phyloP scores from a whole-genome alignment of 2,888 invertebrate species.

The Lordiphosa andalusiaca region DNA sequence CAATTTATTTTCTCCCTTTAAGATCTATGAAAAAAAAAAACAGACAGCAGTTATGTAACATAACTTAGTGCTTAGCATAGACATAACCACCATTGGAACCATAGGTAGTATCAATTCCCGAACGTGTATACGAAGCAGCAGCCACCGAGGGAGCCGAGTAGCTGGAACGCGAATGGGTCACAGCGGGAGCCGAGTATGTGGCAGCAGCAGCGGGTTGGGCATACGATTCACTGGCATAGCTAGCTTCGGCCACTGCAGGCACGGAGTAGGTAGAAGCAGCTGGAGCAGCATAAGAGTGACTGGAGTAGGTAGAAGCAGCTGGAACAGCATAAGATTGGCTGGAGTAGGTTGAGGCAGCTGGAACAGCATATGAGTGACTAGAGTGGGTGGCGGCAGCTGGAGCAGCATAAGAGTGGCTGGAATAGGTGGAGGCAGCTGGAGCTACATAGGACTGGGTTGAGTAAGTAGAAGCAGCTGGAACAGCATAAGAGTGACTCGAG shows the following conservation, averaged over 20 bases:
- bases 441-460: slow-evolving; percentile 29
- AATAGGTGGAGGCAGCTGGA: slow-evolving; percentile 28
- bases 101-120: no score
- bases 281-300: slow-evolving; percentile 27
- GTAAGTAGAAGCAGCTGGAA: slow-evolving; percentile 14
- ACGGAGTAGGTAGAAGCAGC: slow-evolving; percentile 19
- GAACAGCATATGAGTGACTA: slow-evolving; percentile 21
- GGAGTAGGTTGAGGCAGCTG: slow-evolving; percentile 20
- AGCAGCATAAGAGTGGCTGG: slow-evolving; percentile 25
- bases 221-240: slow-evolving; percentile 7
- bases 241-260: slow-evolving; percentile 3
- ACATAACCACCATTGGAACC: not conserved
- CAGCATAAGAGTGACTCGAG: slow-evolving; percentile 9
- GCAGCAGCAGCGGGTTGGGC: slow-evolving; percentile 16
- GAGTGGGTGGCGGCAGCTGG: slow-evolving; percentile 28
- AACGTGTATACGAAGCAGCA: no score
- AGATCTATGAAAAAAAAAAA: no score
- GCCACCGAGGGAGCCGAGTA: slow-evolving; percentile 26
- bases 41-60: no score
- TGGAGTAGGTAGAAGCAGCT: slow-evolving; percentile 21
- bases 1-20: no score
- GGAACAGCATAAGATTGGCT: slow-evolving; percentile 18
- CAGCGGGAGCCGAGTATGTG: slow-evolving; percentile 24
- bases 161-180: not conserved
- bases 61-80: no score